Evolutionary conservation across 2,888 invertebrate genomes (phyloP).

Genomic region (Maniola hyperantus): DNA sequence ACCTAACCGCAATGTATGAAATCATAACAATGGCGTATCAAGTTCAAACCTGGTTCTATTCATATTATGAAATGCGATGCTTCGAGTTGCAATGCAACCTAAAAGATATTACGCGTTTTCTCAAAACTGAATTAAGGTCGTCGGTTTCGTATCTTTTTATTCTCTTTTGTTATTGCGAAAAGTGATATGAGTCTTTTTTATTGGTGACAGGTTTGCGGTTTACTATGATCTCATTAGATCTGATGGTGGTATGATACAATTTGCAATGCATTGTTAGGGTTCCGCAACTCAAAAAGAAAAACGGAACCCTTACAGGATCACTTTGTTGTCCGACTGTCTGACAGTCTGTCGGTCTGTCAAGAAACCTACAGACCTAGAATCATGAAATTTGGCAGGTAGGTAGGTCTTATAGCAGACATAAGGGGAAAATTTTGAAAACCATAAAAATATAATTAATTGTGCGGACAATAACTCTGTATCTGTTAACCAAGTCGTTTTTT

Average conservation of each 20-base stretch:
- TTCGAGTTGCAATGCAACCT: slow-evolving; percentile 28
- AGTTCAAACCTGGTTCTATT: slow-evolving; percentile 34
- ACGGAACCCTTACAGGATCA: too few relatives aligned
- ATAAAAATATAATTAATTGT: too few relatives aligned
- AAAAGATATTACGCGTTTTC: slow-evolving; percentile 29
- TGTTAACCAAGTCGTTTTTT: background rate
- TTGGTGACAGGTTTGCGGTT: background rate
- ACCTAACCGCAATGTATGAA: slow-evolving; percentile 45
- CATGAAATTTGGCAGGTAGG: too few relatives aligned
- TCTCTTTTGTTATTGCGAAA: slow-evolving; percentile 12
- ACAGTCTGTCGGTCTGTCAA: too few relatives aligned
- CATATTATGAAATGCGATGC: slow-evolving; percentile 35
- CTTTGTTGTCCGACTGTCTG: too few relatives aligned
- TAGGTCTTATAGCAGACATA: too few relatives aligned
- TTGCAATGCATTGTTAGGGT: background rate
- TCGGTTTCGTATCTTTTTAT: slow-evolving; percentile 26
- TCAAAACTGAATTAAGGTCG: slow-evolving; percentile 32
- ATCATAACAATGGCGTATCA: slow-evolving; percentile 35
- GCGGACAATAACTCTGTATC: too few relatives aligned
- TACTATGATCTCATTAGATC: background rate
- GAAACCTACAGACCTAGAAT: too few relatives aligned
- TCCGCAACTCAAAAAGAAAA: too few relatives aligned
- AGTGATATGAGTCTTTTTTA: background rate
- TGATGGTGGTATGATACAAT: background rate
- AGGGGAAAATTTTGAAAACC: too few relatives aligned